Percentiles rank a stretch among this genome's conserved stretches.
These are phyloP conservation scores for Elymnias hypermnestra DNA, from an alignment of 1,140 invertebrate species.

Conservation along the genomic window DNA sequence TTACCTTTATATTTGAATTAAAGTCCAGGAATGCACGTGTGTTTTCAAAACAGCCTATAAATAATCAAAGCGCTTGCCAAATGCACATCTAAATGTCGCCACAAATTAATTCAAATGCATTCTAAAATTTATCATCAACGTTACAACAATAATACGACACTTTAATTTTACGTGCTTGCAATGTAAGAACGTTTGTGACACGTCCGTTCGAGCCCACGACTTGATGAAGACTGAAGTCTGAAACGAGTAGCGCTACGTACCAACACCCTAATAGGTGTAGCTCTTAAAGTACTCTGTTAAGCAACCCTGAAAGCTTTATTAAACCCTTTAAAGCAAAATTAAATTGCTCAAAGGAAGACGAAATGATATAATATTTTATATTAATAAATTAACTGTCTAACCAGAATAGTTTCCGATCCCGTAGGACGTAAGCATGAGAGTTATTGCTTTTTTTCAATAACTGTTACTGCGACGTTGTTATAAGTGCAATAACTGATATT, in stretches of 20 bases:
- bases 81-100: conserved; percentile 19
- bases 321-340: background rate
- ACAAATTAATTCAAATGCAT: conserved; percentile 15
- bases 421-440: too few species aligned
- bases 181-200: too few species aligned
- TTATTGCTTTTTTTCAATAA: too few species aligned
- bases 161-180: too few species aligned
- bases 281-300: background rate
- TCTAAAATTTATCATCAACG: conserved; percentile 3
- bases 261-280: background rate
- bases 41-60: conserved; percentile 18
- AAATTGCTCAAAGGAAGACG: too few species aligned
- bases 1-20: background rate
- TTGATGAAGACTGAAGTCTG: conserved; percentile 2
- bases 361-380: too few species aligned
- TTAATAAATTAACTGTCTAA: too few species aligned
- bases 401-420: too few species aligned
- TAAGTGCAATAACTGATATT: too few species aligned
- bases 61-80: conserved; percentile 25
- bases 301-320: background rate
- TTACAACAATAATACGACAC: too few species aligned
- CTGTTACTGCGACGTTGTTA: too few species aligned
- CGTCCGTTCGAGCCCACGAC: background rate
- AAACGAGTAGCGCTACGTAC: background rate
- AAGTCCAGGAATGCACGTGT: conserved; percentile 10